Percentiles rank a stretch among this genome's conserved stretches.
These are phyloP conservation scores for Sinocyclocheilus grahami DNA, from an alignment of 2,113 vertebrate species.

Conservation along the genomic window DNA sequence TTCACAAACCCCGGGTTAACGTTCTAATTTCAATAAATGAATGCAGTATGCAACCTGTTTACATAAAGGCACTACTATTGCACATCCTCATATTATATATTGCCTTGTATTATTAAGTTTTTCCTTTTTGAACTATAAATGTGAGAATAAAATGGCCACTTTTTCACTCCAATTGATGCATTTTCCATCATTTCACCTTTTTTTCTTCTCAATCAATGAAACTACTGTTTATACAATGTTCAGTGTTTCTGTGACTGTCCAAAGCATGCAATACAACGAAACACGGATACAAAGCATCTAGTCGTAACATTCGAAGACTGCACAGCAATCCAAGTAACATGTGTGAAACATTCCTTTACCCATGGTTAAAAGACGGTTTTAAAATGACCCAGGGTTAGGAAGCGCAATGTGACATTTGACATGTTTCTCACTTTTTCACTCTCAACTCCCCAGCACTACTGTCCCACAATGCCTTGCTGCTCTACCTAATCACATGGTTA, in stretches of 20 bases:
- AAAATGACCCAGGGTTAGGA: neutral
- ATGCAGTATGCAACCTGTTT: no score
- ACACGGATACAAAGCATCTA: neutral
- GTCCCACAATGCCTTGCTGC: slow-evolving; percentile 3
- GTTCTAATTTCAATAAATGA: neutral
- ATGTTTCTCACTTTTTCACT: neutral
- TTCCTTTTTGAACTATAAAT: neutral
- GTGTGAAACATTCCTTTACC: neutral
- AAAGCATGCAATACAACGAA: neutral
- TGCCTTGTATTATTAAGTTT: neutral
- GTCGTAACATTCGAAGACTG: neutral
- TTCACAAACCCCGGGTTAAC: neutral
- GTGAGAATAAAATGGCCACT: neutral
- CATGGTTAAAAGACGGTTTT: neutral
- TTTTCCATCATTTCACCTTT: neutral
- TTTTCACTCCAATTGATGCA: neutral
- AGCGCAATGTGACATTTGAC: neutral
- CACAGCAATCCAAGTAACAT: neutral
- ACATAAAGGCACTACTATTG: neutral
- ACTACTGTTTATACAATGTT: no score
- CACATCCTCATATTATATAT: neutral
- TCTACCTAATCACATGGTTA: slow-evolving; percentile 33
- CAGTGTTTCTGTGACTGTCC: neutral
- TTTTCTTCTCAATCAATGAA: neutral
- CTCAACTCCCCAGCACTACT: neutral